phyloP scores from a whole-genome alignment of 2,888 invertebrate genomes.

The Zaprionus lineosus region DNA sequence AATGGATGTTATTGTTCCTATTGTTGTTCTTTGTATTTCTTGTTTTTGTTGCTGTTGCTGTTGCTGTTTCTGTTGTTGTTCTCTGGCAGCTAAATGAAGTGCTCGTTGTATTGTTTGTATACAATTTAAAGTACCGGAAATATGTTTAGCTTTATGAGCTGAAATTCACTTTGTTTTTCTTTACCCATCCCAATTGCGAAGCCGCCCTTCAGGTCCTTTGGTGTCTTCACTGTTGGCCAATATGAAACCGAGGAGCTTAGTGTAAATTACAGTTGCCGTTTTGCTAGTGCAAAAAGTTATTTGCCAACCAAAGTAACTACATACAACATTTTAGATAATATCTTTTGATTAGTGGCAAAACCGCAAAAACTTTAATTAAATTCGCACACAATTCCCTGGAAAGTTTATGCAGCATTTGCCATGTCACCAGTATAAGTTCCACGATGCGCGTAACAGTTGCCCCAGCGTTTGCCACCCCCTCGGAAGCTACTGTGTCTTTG shows the following conservation, averaged over 20 bases:
- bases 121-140: slow-evolving; percentile 73
- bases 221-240: not conserved
- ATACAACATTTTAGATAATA: slow-evolving; percentile 68
- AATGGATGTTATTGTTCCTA: too few species aligned
- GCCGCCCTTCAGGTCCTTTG: too few species aligned
- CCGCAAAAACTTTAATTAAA: slow-evolving; percentile 77
- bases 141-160: slow-evolving; percentile 65
- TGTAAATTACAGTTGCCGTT: slow-evolving; percentile 47
- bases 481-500: too few species aligned
- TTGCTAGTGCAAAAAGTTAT: slow-evolving; percentile 37
- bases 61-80: not conserved
- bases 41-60: slow-evolving; percentile 6
- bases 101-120: slow-evolving; percentile 24
- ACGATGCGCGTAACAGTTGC: slow-evolving; percentile 50
- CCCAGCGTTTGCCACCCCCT: too few species aligned
- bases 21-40: not conserved
- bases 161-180: slow-evolving; percentile 16
- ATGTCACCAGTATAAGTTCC: slow-evolving; percentile 76
- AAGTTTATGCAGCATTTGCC: slow-evolving; percentile 72
- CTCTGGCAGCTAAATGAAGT: not conserved
- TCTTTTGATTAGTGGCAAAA: slow-evolving; percentile 78
- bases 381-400: slow-evolving; percentile 69
- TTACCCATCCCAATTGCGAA: not conserved
- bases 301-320: slow-evolving; percentile 46
- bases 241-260: slow-evolving; percentile 39